phyloP scores from a whole-genome alignment of 2,888 invertebrate genomes.

The Andrena haemorrhoa region DNA sequence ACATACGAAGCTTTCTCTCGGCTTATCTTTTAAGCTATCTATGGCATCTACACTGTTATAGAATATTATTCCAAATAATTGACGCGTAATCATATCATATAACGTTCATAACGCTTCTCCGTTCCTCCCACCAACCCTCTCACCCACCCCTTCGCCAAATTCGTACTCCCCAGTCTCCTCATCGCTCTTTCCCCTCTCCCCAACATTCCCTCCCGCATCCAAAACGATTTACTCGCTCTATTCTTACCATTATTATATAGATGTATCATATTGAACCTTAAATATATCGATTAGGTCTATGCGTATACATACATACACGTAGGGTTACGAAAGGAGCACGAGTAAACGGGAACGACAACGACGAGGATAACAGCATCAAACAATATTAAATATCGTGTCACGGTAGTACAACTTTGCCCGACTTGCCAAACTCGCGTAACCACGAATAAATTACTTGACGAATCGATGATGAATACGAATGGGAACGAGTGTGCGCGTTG shows the following conservation, averaged over 20 bases:
- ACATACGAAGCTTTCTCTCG: conserved; percentile 79
- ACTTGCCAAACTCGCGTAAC: conserved; percentile 83
- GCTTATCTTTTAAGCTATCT: conserved; percentile 73
- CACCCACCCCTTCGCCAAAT: conserved; percentile 11
- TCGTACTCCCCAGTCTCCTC: neutral
- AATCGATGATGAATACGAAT: conserved; percentile 29
- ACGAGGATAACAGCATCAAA: conserved; percentile 17
- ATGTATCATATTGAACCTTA: conserved; percentile 76
- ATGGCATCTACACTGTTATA: conserved; percentile 74
- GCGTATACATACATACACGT: conserved; percentile 43
- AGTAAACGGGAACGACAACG: conserved; percentile 12
- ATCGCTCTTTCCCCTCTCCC: conserved; percentile 21
- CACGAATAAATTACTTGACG: conserved; percentile 35
- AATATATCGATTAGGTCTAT: conserved; percentile 68
- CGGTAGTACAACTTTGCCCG: conserved; percentile 82
- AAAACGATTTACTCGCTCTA: conserved; percentile 69
- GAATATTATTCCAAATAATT: conserved; percentile 76
- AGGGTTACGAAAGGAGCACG: conserved; percentile 37
- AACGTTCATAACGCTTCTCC: conserved; percentile 75
- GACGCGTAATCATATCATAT: conserved; percentile 80
- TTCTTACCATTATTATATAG: conserved; percentile 75
- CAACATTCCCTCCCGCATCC: conserved; percentile 28
- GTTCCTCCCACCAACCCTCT: conserved; percentile 41
- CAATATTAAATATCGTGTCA: conserved; percentile 44
- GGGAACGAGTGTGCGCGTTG: conserved; percentile 35